Evolutionary conservation across 2,888 invertebrate genomes (phyloP).

Genomic region (Drosophila planitibia): DNA sequence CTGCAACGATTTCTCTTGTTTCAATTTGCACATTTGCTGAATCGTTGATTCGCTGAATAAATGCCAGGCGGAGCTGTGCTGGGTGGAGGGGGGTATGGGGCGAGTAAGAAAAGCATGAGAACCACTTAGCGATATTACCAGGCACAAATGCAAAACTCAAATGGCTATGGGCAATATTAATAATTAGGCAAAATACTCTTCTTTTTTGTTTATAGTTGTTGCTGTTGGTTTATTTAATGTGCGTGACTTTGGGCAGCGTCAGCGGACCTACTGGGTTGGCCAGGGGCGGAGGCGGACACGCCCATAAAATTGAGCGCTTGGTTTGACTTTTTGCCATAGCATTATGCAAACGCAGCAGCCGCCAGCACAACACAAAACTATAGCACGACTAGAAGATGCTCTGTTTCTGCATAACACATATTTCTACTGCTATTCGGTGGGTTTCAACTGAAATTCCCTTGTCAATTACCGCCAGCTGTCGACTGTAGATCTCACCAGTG

Average conservation of each 20-base stretch:
- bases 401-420: not conserved
- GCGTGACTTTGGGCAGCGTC: constrained; percentile 50
- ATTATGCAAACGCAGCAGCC: constrained; percentile 32
- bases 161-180: constrained; percentile 46
- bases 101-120: constrained; percentile 6
- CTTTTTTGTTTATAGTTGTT: constrained; percentile 2
- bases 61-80: not conserved
- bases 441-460: not conserved
- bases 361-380: not conserved
- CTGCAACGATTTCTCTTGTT: not conserved
- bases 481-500: too few species aligned
- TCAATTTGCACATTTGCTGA: constrained; percentile 39
- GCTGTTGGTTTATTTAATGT: constrained; percentile 51
- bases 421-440: not conserved
- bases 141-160: constrained; percentile 38
- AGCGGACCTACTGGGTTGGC: constrained; percentile 5
- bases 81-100: not conserved
- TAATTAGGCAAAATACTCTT: constrained; percentile 51
- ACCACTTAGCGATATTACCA: constrained; percentile 51
- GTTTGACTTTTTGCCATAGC: constrained; percentile 24
- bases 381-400: constrained; percentile 6
- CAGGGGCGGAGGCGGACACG: constrained; percentile 12
- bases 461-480: too few species aligned
- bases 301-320: constrained; percentile 33
- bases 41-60: constrained; percentile 11